Evolutionary conservation across 2,888 invertebrate species (phyloP), one percentile per base, ranked within the genome.

Genomic region (Nephrotoma guestfalica): DNA sequence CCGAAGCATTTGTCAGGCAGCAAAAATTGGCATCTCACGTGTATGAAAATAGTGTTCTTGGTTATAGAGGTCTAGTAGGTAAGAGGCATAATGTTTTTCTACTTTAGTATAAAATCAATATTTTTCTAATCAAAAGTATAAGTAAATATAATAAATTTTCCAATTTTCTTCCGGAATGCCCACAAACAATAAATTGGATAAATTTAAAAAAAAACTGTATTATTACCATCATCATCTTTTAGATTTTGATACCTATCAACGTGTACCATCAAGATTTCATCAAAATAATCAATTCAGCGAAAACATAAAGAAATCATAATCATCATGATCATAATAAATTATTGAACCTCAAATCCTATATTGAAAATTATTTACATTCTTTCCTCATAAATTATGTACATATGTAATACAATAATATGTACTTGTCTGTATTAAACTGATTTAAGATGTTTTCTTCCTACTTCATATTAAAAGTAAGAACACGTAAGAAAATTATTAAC

Each of bases 11-110:
- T 89, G 93, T 96, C 83, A 94, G 94, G 89, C 94, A 95, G 87
- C 95, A 96, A 88, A 95, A 96, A 88, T 93, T 95, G 90, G 94
- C 95, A 86, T 94, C 93, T 90, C 93, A 95, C 83, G 93, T 95
- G 90, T 94, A 95, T 89, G 96, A 96, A 90, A 94, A 95, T 86
- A 95, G 95, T 51, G 94, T 95, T 41, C 93, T 95, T 89, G 96
- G 96, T 84, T 96, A 96, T 89, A 93, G 96, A 88, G 96, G 96
- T 42, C 91, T 96, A n/a, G 94, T 95, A 88, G 95, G 95, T 95
- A 90, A 89, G 89, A 89, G 51, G 15, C 30, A n/a, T 0, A 15
- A 51, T 71, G 3, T 18, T 15, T 15, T 57, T 2, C 15, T 57
- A 57, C 0, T 71, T 71, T 71, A 71, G 30, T 30, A 71, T 30